Evolutionary conservation across 2,888 invertebrate species (phyloP), one percentile per base, ranked within the genome.

Genomic region (Leptura quadrifasciata): DNA sequence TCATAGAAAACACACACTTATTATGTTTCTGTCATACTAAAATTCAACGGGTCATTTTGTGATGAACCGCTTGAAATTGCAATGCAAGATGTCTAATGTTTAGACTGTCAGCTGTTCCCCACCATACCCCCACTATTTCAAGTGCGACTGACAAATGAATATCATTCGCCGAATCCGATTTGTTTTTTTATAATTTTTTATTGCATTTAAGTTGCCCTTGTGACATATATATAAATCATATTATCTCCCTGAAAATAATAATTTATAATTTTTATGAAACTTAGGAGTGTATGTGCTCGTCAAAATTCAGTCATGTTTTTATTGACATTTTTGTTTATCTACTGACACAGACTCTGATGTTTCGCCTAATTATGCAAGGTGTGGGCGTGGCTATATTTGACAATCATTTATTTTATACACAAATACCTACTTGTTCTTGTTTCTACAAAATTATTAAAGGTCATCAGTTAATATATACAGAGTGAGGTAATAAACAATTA

Each of bases 41-140:
- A 84, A 83, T 85, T 83, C 79, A 81, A 81, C 77, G 76, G 75
- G 80, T 76, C 82, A 83, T 65, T 84, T 84, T 83, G 79, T 79
- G 78, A 80, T 77, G 76, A 82, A 82, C 79, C 81, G 82, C 84
- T 82, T 81, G 78, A 84, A 86, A 87, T 84, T 85, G 84, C 87
- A 86, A 85, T 86, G 85, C 87, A 88, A 88, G 88, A 88, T 88
- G 88, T 88, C 88, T 81, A 85, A 83, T 87, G 86, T 88, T 88
- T 88, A 84, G 88, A 82, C 86, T 87, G 88, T 88, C 88, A 88
- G 88, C 88, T 88, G 88, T 87, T 88, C 87, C 88, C 88, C 87
- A 84, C 86, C 79, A 83, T 82, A 80, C 82, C 83, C 83, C 82
- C 84, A 79, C 82, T 68, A 76, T 54, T 58, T 39, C 20, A 17